Percentiles rank a stretch among this genome's conserved stretches.
These are phyloP conservation scores for Maconellicoccus hirsutus DNA, from an alignment of 1,140 invertebrate genomes.

Conservation along the genomic window DNA sequence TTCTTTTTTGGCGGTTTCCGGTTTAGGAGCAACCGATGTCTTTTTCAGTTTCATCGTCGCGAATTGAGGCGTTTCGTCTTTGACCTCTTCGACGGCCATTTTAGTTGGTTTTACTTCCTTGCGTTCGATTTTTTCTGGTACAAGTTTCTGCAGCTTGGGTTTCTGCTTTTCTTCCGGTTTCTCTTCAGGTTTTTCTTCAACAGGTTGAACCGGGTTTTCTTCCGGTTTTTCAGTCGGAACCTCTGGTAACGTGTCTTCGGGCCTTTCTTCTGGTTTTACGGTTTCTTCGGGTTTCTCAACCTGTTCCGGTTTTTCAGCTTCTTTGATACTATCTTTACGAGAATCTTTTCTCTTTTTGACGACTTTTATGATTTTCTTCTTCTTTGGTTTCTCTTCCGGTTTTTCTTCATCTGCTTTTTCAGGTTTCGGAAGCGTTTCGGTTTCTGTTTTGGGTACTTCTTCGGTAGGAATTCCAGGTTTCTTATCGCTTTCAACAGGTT, in stretches of 20 bases:
- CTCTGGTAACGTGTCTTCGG: neutral
- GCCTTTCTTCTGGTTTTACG: neutral
- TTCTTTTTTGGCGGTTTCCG: constrained; percentile 37
- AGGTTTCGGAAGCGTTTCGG: neutral
- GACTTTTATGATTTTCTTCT: neutral
- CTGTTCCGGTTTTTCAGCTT: neutral
- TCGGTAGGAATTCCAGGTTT: too few relatives aligned
- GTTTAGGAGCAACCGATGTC: constrained; percentile 38
- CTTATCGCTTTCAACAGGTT: too few relatives aligned
- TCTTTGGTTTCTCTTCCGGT: neutral
- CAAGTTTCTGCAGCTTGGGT: constrained; percentile 24
- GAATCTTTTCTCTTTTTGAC: constrained; percentile 13
- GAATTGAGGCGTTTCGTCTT: constrained; percentile 41
- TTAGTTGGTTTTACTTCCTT: constrained; percentile 35
- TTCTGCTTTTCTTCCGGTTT: constrained; percentile 29
- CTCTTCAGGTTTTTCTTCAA: constrained; percentile 15
- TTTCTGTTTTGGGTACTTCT: constrained; percentile 15
- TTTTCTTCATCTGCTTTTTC: too few relatives aligned
- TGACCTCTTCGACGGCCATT: constrained; percentile 30
- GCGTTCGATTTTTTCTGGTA: constrained; percentile 32
- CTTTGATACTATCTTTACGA: neutral
- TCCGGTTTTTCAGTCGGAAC: too few relatives aligned
- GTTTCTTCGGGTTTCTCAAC: neutral
- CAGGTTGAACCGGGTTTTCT: neutral
- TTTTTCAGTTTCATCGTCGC: constrained; percentile 52